A percentile compares a stretch with the other conserved stretches of the same genome.
phyloP scores from a whole-genome alignment of 2,797 vertebrate species.

The Semaprochilodus insignis region DNA sequence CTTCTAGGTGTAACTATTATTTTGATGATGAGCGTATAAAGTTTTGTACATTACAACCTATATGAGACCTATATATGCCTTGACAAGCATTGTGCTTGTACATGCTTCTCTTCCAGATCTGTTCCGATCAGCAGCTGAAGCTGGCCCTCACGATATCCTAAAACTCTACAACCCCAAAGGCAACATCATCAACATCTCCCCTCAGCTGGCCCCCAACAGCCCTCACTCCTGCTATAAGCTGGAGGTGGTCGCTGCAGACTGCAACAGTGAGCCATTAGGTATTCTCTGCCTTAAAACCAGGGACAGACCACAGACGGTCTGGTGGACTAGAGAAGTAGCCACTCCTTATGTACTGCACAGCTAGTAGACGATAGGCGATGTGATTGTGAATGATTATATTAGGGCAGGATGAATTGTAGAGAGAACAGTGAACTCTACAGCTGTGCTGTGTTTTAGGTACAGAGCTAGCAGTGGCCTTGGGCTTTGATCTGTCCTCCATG shows the following conservation, averaged over 20 bases:
- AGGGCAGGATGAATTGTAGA: not conserved
- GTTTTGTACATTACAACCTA: too few relatives aligned
- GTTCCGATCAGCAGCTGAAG: constrained; percentile 80
- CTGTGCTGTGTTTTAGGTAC: constrained; percentile 63
- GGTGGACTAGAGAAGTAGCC: not conserved
- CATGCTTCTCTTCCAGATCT: constrained; percentile 68
- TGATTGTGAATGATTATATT: not conserved
- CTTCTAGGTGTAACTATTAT: too few relatives aligned
- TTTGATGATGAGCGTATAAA: too few relatives aligned
- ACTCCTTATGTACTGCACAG: not conserved
- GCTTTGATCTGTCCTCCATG: constrained; percentile 81
- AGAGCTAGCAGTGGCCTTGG: constrained; percentile 73
- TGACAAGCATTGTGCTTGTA: not conserved
- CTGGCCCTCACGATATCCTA: constrained; percentile 81
- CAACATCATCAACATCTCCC: constrained; percentile 84
- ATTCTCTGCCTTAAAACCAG: constrained; percentile 44
- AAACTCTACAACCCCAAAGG: constrained; percentile 83
- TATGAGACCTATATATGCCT: too few relatives aligned
- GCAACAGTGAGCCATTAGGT: constrained; percentile 80
- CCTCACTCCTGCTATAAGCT: constrained; percentile 76
- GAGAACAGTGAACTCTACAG: not conserved
- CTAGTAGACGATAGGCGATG: not conserved
- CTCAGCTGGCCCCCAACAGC: constrained; percentile 74
- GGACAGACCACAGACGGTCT: not conserved
- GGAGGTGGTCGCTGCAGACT: constrained; percentile 81